phyloP scores from a whole-genome alignment of 2,113 vertebrate species.

The Ptilonorhynchus violaceus region DNA sequence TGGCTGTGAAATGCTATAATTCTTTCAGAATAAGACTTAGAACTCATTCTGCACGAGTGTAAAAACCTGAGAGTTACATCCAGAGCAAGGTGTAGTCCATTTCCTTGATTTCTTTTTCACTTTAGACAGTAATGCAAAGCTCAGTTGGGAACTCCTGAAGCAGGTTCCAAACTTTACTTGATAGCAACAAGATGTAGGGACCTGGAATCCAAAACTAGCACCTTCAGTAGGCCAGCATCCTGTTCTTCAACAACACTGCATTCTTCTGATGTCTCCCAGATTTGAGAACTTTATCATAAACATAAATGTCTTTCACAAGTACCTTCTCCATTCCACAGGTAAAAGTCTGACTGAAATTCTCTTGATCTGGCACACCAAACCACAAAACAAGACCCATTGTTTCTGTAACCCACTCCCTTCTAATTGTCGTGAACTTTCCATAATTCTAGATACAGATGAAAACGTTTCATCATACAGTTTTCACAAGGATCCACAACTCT shows the following conservation, averaged over 20 bases:
- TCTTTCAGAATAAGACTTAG: neutral
- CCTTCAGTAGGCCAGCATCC: neutral
- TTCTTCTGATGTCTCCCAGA: neutral
- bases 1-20: neutral
- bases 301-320: neutral
- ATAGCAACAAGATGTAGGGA: neutral
- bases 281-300: neutral
- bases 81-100: neutral
- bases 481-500: neutral
- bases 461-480: neutral
- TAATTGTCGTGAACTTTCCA: neutral
- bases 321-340: neutral
- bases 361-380: neutral
- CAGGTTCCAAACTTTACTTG: neutral
- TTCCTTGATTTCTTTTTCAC: neutral
- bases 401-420: neutral
- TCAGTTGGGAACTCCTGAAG: neutral
- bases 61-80: neutral
- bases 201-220: neutral
- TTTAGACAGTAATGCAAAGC: neutral
- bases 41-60: neutral
- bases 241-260: neutral
- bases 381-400: neutral
- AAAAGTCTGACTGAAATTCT: neutral
- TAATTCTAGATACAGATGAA: neutral